Base-by-base conservation (phyloP, 2,888 invertebrate genomes). In the Tetragnatha montana region DNA sequence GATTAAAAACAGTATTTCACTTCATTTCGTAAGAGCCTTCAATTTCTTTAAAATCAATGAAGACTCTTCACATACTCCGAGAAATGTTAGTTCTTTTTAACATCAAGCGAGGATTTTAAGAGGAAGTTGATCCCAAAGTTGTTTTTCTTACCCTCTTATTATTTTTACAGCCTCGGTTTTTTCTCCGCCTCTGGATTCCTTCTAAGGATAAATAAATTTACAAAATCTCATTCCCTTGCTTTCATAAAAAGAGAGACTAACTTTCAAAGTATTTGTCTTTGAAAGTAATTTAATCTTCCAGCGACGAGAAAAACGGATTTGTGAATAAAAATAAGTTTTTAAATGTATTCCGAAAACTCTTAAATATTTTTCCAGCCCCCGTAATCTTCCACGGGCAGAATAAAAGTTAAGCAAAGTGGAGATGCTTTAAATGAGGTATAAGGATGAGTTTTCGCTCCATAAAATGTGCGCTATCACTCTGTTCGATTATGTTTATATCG, bases 261-360 rank as follows among this genome's bases (percentile, higher is more conserved):
- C 81, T 81, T 81, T 50, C 47, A 81, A 70, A 69, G 69, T 81
- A 70, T 81, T 81, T 70, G 70, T 50, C 70, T 81, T 81, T 81
- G 70, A 71, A 81, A 81, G 81, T 81, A 81, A 81, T 81, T 81
- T 81, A 81, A 81, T 81, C 81, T 81, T 49, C 50, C 14, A 21
- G 69, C 14, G 49, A 35, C 21, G 60, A 12, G 35, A 47, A 81
- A 81, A 81, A 81, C 49, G 21, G 81, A 60, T 22, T 22, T 21
- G 22, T 12, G 22, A 60, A 78, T 60, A 78, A 78, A 78, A 78
- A 78, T 78, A 78, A 78, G 60, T 78, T 17, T 78, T 78, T n/a
- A 78, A 78, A 78, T 78, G 60, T 60, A 78, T 78, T 60, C 60
- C 60, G 51, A 50, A 76, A 21, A 50, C n/a, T 10, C 50, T 50